phyloP scores from a whole-genome alignment of 2,113 vertebrate species.

The Corythornis cristatus region DNA sequence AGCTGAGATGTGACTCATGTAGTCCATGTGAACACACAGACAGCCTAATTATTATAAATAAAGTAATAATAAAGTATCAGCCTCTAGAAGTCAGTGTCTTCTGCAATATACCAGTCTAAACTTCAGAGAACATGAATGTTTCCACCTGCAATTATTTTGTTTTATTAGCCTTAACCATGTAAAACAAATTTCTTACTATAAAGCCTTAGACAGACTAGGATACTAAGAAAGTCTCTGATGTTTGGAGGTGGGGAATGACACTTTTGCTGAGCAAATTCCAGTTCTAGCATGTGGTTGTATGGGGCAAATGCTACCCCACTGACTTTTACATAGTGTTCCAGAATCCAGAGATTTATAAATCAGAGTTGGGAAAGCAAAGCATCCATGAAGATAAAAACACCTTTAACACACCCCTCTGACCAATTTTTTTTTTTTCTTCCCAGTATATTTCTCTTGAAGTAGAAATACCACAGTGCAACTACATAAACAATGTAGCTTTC shows the following conservation, averaged over 20 bases:
- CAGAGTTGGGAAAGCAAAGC: background rate
- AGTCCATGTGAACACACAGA: conserved; percentile 13
- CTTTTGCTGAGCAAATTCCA: background rate
- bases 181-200: background rate
- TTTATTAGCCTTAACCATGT: background rate
- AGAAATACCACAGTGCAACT: background rate
- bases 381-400: conserved; percentile 16
- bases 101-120: conserved; percentile 3
- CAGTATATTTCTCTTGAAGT: background rate
- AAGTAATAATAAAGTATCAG: conserved; percentile 28
- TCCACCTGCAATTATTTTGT: background rate
- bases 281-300: background rate
- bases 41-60: conserved; percentile 44
- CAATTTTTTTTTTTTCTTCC: background rate
- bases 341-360: conserved; percentile 10
- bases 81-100: background rate
- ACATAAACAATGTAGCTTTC: background rate
- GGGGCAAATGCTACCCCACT: background rate
- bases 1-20: conserved; percentile 44
- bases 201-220: background rate
- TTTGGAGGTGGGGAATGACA: background rate
- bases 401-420: background rate
- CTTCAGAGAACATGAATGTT: conserved; percentile 1
- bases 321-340: background rate
- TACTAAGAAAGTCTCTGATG: background rate